Evolutionary conservation across 2,113 vertebrate species (phyloP).

Genomic region (Hemichromis elongatus): DNA sequence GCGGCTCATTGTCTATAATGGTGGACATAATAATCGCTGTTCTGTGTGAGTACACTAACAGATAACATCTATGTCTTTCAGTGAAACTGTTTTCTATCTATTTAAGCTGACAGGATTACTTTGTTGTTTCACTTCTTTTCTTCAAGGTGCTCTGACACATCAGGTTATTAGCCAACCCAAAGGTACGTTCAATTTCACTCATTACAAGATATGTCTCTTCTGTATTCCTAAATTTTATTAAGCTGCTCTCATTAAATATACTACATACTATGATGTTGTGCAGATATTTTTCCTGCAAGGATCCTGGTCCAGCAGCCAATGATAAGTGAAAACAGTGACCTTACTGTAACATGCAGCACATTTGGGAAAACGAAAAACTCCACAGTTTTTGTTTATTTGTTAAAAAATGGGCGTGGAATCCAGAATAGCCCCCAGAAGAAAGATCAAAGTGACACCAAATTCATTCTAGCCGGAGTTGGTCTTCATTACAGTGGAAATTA

Average conservation of each 20-base stretch:
- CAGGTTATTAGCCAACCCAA: neutral
- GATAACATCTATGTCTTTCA: neutral
- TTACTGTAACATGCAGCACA: slow-evolving; percentile 39
- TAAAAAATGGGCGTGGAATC: neutral
- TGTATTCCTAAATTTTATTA: neutral
- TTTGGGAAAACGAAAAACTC: neutral
- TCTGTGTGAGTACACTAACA: slow-evolving; percentile 27
- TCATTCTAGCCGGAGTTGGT: neutral
- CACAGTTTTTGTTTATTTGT: slow-evolving; percentile 5
- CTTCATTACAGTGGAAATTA: slow-evolving; percentile 19
- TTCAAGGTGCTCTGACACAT: neutral
- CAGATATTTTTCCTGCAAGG: slow-evolving; percentile 28
- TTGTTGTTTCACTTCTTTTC: neutral
- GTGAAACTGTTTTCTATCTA: neutral
- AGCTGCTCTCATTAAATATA: accelerated
- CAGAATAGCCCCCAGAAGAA: accelerated
- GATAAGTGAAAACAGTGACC: slow-evolving; percentile 9
- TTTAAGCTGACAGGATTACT: accelerated
- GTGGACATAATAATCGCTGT: neutral
- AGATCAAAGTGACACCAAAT: neutral
- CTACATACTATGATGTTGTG: accelerated
- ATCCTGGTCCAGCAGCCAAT: neutral
- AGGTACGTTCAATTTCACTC: neutral
- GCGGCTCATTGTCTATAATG: neutral
- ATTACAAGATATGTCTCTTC: neutral